Conservation (phyloP, 1,140 invertebrate genomes). For the Hyphantria cunea region DNA sequence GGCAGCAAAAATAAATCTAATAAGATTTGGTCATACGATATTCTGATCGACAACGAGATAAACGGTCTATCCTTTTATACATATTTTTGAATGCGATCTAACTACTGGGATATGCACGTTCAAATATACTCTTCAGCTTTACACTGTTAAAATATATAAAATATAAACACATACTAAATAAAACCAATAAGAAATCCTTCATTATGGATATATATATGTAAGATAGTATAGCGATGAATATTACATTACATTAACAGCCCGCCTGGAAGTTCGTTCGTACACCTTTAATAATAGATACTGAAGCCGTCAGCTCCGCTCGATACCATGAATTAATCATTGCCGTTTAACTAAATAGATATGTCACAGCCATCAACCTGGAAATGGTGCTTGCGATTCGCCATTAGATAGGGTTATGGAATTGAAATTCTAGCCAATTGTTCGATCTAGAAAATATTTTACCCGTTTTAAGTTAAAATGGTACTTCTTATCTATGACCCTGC, state of each 20-base stretch:
- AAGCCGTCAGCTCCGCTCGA: conserved; percentile 9
- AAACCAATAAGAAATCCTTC: conserved; percentile 4
- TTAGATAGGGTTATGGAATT: background rate
- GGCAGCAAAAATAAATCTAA: no score
- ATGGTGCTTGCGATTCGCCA: conserved; percentile 16
- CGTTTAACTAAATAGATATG: conserved; percentile 31
- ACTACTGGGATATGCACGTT: no score
- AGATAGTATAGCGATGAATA: conserved; percentile 16
- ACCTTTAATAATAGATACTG: conserved; percentile 28
- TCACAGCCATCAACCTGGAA: conserved; percentile 7
- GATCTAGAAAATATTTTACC: no score
- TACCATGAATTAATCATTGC: conserved; percentile 25
- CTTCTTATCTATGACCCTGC: no score
- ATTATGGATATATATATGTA: no score
- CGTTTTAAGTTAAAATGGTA: no score
- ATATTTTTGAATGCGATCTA: no score
- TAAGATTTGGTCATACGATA: no score
- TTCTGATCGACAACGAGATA: no score
- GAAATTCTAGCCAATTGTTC: no score
- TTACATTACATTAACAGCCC: conserved; percentile 18
- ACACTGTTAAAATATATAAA: background rate
- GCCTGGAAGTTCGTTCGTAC: conserved; percentile 14
- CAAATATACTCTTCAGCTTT: no score
- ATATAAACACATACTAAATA: background rate
- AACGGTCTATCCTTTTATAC: no score